Evolutionary conservation across 2,888 invertebrate species (phyloP), one percentile per base, ranked within the genome.

Genomic region (Dichetophora obliterata): DNA sequence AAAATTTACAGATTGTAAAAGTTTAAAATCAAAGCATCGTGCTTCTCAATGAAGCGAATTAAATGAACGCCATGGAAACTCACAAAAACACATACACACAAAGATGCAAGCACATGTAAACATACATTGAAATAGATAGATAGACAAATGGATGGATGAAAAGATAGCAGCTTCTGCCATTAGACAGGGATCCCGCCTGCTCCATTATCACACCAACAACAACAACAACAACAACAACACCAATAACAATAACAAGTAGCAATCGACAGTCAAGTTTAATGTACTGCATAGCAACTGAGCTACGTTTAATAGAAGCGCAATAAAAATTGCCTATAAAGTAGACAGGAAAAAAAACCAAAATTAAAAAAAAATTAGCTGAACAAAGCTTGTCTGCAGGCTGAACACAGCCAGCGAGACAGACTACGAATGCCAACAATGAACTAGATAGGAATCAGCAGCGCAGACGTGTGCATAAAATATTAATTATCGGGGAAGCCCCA

Each of bases 391-490:
- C 54, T 54, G 8, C 22, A 22, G n/a, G 19, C 22, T n/a, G 54
- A 54, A 54, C 3, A 22, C 6, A n/a, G 54, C 54, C 19, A 54
- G 43, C 43, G 43, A 43, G 54, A 43, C 66, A 43, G 66, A n/a
- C 37, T 48, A 34, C 34, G 31, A 63, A 63, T 34, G 63, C 63
- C 16, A 66, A 66, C 66, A 66, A 66, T 66, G 66, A 66, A 66
- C n/a, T 14, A 76, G 82, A 82, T 82, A 79, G 79, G 79, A 80
- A 82, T 81, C 82, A 14, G 81, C 79, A 79, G 80, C 11, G 11
- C 82, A 82, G 80, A 82, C 81, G 81, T 80, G 79, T 80, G 81
- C 82, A 82, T 81, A 81, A 82, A 82, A 82, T 82, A 81, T 82
- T 81, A 82, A 82, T 82, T 82, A 82, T 81, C 80, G 80, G 79